Evolutionary conservation across 2,797 vertebrate species (phyloP).

Genomic region (Molossus alvarezi): DNA sequence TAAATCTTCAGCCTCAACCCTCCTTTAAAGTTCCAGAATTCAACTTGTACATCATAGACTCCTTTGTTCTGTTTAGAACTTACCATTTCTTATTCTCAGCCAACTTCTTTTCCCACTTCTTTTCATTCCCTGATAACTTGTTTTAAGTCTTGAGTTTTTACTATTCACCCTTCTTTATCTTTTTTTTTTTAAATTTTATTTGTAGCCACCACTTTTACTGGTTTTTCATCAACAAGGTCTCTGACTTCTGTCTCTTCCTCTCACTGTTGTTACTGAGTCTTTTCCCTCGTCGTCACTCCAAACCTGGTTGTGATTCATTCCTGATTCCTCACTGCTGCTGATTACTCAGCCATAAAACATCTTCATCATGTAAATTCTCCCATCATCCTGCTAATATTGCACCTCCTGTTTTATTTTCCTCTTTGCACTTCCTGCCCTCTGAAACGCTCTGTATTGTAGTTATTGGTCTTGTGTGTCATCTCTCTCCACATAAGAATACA

Average conservation of each 20-base stretch:
- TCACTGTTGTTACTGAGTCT: neutral
- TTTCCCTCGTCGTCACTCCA: neutral
- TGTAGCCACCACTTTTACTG: neutral
- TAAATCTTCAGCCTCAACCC: neutral
- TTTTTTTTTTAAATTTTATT: neutral
- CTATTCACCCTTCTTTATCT: neutral
- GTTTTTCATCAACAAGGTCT: neutral
- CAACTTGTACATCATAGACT: neutral
- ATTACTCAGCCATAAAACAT: neutral
- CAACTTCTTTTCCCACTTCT: neutral
- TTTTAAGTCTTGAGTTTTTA: neutral
- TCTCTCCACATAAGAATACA: neutral
- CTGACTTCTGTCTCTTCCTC: neutral
- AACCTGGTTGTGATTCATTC: neutral
- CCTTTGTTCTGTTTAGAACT: neutral
- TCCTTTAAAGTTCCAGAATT: neutral
- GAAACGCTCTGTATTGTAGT: constrained; percentile 1
- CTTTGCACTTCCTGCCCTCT: neutral
- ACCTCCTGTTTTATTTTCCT: constrained; percentile 17
- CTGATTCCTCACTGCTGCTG: neutral
- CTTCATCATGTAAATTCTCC: neutral
- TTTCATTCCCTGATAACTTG: neutral
- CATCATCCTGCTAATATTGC: neutral
- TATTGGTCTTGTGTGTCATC: neutral
- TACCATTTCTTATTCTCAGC: neutral